Conservation (phyloP, 1,140 invertebrate genomes). For the Hyposmocoma kahamanoa region DNA sequence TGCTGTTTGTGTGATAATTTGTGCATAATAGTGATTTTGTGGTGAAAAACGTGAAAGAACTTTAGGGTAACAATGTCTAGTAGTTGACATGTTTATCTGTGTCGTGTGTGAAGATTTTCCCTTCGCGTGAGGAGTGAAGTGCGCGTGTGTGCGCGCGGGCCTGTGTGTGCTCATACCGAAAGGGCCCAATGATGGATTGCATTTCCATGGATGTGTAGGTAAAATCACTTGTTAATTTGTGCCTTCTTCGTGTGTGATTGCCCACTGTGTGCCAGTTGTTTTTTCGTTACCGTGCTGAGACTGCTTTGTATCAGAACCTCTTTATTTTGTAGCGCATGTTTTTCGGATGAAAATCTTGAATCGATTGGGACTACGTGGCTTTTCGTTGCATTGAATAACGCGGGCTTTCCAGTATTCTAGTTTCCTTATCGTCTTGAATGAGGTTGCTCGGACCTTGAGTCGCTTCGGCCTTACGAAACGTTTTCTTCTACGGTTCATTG, state of each 20-base stretch:
- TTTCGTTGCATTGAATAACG: slow-evolving; percentile 23
- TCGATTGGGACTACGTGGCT: slow-evolving; percentile 43
- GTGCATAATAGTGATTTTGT: slow-evolving; percentile 61
- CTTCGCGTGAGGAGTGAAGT: slow-evolving; percentile 67
- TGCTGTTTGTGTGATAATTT: slow-evolving; percentile 62
- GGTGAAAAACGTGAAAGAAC: slow-evolving; percentile 68
- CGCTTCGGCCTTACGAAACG: slow-evolving; percentile 33
- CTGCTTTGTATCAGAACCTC: slow-evolving; percentile 43
- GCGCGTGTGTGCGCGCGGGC: slow-evolving; percentile 47
- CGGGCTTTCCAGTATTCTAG: slow-evolving; percentile 15
- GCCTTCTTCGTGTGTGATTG: slow-evolving; percentile 20
- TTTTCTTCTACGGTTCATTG: slow-evolving; percentile 42
- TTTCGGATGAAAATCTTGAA: slow-evolving; percentile 41
- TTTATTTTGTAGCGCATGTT: slow-evolving; percentile 35
- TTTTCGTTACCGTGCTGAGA: slow-evolving; percentile 20
- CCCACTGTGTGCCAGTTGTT: slow-evolving; percentile 19
- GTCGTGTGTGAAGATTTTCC: slow-evolving; percentile 73
- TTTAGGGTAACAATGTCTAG: slow-evolving; percentile 72
- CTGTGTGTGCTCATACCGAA: slow-evolving; percentile 44
- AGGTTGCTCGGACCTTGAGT: slow-evolving; percentile 44
- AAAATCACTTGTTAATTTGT: slow-evolving; percentile 47
- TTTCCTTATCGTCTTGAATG: slow-evolving; percentile 34
- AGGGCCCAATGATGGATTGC: slow-evolving; percentile 69
- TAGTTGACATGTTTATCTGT: slow-evolving; percentile 74
- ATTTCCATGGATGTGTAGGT: slow-evolving; percentile 70